These are phyloP conservation scores for Sialis lutaria DNA, from an alignment of 2,888 invertebrate genomes.

Conservation along the genomic window DNA sequence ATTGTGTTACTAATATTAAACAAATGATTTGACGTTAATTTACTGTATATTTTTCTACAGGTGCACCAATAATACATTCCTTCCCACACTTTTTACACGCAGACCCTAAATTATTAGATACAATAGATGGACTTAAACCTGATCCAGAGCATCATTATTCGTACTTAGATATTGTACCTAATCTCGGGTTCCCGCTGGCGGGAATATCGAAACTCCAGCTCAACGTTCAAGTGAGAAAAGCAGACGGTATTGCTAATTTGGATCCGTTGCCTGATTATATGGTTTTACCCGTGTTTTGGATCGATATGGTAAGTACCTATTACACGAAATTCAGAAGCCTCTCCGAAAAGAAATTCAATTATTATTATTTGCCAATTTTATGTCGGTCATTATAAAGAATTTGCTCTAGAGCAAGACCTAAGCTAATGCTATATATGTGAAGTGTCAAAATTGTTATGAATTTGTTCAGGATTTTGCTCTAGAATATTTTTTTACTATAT, in stretches of 20 bases:
- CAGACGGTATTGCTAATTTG: constrained; percentile 28
- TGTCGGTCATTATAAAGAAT: no score
- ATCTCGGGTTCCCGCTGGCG: constrained; percentile 46
- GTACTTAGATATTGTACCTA: constrained; percentile 61
- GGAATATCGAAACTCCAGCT: constrained; percentile 52
- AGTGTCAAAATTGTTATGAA: no score
- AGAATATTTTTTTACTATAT: no score
- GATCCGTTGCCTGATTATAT: constrained; percentile 36
- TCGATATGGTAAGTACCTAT: constrained; percentile 41
- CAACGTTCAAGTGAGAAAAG: constrained; percentile 47
- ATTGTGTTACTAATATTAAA: no score
- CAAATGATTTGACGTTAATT: no score
- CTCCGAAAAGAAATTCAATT: no score
- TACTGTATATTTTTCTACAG: constrained; percentile 18
- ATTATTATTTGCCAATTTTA: no score
- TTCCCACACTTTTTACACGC: constrained; percentile 62
- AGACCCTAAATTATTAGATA: constrained; percentile 35
- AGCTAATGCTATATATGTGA: no score
- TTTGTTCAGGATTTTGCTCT: no score
- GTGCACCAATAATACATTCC: constrained; percentile 50
- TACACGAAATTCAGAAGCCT: no score
- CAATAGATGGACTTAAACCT: constrained; percentile 48
- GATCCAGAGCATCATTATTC: constrained; percentile 41
- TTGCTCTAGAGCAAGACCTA: no score
- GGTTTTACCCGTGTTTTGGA: constrained; percentile 58